Percentiles rank a stretch among this genome's conserved stretches.
phyloP scores from a whole-genome alignment of 2,113 vertebrate species.

The Lethenteron reissneri region DNA sequence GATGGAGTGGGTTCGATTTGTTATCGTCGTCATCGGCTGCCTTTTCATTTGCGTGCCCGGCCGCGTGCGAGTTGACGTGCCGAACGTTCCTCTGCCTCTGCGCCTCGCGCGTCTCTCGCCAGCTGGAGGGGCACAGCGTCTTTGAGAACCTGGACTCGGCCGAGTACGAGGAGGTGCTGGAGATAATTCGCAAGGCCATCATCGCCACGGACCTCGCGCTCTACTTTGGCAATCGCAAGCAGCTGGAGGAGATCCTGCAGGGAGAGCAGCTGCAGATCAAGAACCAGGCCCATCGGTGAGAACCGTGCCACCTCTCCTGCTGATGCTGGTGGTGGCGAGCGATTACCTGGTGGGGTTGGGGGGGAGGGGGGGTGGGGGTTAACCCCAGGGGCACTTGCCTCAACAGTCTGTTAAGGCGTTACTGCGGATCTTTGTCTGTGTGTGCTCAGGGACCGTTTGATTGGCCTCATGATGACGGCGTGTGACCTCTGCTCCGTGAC shows the following conservation, averaged over 20 bases:
- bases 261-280: conserved; percentile 45
- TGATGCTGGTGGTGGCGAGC: no score
- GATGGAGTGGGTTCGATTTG: no score
- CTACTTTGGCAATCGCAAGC: conserved; percentile 89
- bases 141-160: conserved; percentile 91
- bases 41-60: no score
- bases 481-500: conserved; percentile 97
- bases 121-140: conserved; percentile 99
- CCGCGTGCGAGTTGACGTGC: no score
- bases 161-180: conserved; percentile 89
- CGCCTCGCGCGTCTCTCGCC: conserved; percentile 12
- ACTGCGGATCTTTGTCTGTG: neutral
- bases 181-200: conserved; percentile 98
- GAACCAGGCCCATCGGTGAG: conserved; percentile 70
- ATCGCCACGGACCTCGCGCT: conserved; percentile 90
- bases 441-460: conserved; percentile 55
- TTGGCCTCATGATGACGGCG: conserved; percentile 96
- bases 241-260: conserved; percentile 57
- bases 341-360: no score
- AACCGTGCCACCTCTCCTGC: no score
- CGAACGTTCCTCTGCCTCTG: neutral
- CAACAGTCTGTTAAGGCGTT: no score
- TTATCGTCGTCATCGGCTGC: no score
- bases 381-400: no score
- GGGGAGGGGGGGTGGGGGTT: no score